Conservation (phyloP, 2,888 invertebrate genomes). For the Drosophila borealis region DNA sequence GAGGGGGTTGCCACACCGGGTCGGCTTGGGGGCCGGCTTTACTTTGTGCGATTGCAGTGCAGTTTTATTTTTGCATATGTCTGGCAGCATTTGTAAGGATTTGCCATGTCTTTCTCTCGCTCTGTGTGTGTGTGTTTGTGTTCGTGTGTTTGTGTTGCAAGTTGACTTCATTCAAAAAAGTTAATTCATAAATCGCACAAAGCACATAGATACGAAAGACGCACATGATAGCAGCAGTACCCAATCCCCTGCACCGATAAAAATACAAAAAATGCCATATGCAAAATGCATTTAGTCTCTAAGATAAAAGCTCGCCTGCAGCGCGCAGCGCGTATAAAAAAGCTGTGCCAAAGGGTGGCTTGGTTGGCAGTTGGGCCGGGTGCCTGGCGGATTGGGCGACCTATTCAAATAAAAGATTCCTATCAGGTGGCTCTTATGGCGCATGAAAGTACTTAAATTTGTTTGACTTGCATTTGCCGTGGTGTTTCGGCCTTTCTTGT, state of each 20-base stretch:
- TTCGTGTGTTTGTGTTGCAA: constrained; percentile 33
- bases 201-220: constrained; percentile 73
- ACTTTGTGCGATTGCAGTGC: constrained; percentile 59
- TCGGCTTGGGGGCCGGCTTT: constrained; percentile 13
- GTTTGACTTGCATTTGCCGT: constrained; percentile 69
- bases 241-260: not conserved
- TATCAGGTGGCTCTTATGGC: constrained; percentile 78
- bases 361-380: not conserved
- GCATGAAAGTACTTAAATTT: constrained; percentile 80
- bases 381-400: constrained; percentile 8
- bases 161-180: constrained; percentile 80
- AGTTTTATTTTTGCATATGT: constrained; percentile 60
- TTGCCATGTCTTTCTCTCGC: constrained; percentile 54
- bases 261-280: constrained; percentile 32
- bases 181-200: constrained; percentile 79
- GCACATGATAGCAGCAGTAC: constrained; percentile 32
- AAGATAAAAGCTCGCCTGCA: constrained; percentile 69
- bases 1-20: constrained; percentile 6
- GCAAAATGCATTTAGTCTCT: constrained; percentile 71
- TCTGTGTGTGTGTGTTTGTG: constrained; percentile 17
- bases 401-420: constrained; percentile 75
- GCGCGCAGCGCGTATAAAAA: constrained; percentile 35
- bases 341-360: not conserved
- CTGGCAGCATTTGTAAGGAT: constrained; percentile 77
- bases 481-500: constrained; percentile 4